Evolutionary conservation across 2,797 vertebrate genomes (phyloP), one percentile per base, ranked within the genome.

Genomic region (Darevskia nairensis): DNA sequence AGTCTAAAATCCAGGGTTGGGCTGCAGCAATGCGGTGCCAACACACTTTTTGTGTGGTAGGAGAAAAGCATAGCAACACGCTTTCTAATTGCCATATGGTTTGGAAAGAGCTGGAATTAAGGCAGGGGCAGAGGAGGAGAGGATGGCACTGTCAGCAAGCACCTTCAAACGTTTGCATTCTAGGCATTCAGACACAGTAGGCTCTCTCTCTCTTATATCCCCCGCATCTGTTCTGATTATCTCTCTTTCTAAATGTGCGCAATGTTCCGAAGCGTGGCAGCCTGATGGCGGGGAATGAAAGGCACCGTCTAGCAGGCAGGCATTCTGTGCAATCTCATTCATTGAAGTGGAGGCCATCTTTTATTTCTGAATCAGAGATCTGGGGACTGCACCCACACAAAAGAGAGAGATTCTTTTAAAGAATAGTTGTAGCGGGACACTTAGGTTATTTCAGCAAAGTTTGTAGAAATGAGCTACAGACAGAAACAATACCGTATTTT

Each of bases 151-250:
- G n/a, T 91, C 88, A 92, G 59, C 84, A 93, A 94, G 90, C 68
- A 92, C 83, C 89, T 90, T 88, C 85, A 86, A 91, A 85, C 90
- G 64, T 92, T 95, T 92, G 21, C 80, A 80, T 92, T 93, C 79
- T 61, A 91, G 79, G 55, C 0, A 90, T 89, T 95, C 91, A 91
- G 94, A 91, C 89, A 75, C 89, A 93, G 85, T 91, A 21, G 80
- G 72, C 80, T 86, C 6, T 82, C 80, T 88, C 61, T 91, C 85
- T 92, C 94, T 85, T 87, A 89, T 90, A 84, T 89, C 75, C 94
- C 71, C 90, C 93, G 79, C 89, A 93, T 94, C 92, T 95, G 91
- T 81, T 96, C 91, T 89, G 89, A 90, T 93, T 92, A 95, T 95
- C 76, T 85, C 19, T 94, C 17, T 27, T 83, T 91, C 90, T 92